These are phyloP conservation scores for Hippoglossus stenolepis DNA, from an alignment of 2,113 vertebrate genomes.

Conservation along the genomic window DNA sequence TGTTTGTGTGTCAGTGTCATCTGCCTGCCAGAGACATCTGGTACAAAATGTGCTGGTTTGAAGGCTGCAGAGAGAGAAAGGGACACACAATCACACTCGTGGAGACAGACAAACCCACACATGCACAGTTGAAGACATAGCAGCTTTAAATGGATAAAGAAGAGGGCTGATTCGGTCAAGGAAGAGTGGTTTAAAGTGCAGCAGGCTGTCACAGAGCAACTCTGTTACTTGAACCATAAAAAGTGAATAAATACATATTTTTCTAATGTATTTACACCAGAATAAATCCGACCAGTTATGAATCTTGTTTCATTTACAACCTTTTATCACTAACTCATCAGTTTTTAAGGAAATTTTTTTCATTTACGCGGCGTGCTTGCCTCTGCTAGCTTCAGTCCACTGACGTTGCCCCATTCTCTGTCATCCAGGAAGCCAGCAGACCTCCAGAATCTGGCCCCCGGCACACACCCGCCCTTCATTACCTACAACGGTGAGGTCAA, in stretches of 20 bases:
- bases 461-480: constrained; percentile 97
- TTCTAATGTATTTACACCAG: no score
- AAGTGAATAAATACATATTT: no score
- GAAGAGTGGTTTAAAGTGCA: neutral
- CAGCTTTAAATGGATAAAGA: constrained; percentile 8
- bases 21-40: constrained; percentile 73
- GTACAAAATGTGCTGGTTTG: constrained; percentile 63
- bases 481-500: constrained; percentile 97
- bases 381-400: neutral
- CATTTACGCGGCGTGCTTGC: no score
- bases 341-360: no score
- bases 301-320: no score
- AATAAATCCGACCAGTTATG: no score
- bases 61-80: constrained; percentile 36
- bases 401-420: neutral
- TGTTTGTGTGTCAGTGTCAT: constrained; percentile 61
- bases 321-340: no score
- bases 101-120: constrained; percentile 13
- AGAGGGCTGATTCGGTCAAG: neutral
- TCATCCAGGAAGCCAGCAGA: constrained; percentile 94
- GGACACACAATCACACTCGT: constrained; percentile 6
- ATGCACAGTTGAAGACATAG: constrained; percentile 13
- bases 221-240: neutral
- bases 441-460: constrained; percentile 97
- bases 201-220: neutral